Evolutionary conservation across 2,797 vertebrate genomes (phyloP), one percentile per base, ranked within the genome.

Genomic region (Rachycentron canadum): DNA sequence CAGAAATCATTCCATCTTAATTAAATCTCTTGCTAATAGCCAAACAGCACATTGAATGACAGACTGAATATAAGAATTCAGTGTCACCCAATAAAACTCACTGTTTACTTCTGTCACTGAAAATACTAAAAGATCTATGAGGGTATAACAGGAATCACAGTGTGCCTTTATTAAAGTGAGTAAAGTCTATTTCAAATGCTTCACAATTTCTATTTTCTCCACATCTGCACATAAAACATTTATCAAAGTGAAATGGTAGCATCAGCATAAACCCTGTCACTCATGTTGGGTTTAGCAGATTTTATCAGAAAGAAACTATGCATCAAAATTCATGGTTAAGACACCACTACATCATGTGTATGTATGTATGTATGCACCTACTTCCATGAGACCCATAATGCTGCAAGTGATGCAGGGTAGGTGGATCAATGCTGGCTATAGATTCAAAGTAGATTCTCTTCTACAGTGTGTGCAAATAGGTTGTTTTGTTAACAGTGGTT

Each of bases 11-110:
- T 28, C 2, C 1, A 81, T 36, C 58, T 17, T 28, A 28, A 70
- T 65, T 63, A 14, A 63, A 85, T 57, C 6, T 30, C 17, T 12
- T 38, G 5, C 25, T 57, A 34, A 61, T 1, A 32, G 19, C 17
- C 17, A 62, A 57, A 71, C 13, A 52, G 38, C 32, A 23, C 3
- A 59, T 12, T 53, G 23, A 38, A 47, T 23, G 8, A 23, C 65
- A 65, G 23, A 57, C 30, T 53, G 21, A 64, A 43, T 19, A 38
- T 30, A 26, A 34, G 10, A 41, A 26, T 19, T 55, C 41, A 74
- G 28, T 38, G 43, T 7, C 12, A 25, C 2, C 21, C 14, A 19
- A 68, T 21, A 14, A 66, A 47, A 67, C 34, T 59, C 43, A 69
- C 28, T 28, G 25, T 19, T 50, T 36, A 69, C 28, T 28, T n/a